Conservation (phyloP, 2,888 invertebrate genomes). For the Carterocephalus palaemon region DNA sequence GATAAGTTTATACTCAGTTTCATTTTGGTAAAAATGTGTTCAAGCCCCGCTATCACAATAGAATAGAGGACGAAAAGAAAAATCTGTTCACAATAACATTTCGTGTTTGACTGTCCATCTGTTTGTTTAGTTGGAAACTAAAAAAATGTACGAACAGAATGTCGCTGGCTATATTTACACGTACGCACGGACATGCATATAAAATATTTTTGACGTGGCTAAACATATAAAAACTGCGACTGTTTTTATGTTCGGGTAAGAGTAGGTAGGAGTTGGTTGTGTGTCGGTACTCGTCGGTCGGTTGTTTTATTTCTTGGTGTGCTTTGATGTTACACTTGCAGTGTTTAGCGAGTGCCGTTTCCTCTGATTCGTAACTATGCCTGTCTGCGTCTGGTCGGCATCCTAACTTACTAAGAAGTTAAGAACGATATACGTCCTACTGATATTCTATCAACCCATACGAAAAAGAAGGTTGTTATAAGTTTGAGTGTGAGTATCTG, state of each 20-base stretch:
- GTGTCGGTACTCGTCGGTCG: conserved; percentile 19
- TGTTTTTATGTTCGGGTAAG: conserved; percentile 28
- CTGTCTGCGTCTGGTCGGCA: no score
- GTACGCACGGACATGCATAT: conserved; percentile 34
- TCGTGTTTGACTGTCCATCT: conserved; percentile 47
- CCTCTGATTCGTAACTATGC: no score
- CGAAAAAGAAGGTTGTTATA: no score
- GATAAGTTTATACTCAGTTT: background rate
- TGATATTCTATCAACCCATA: no score
- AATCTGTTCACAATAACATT: conserved; percentile 48
- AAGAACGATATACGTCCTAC: no score
- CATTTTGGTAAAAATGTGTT: conserved; percentile 21
- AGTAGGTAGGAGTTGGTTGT: conserved; percentile 24
- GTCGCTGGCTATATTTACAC: conserved; percentile 44
- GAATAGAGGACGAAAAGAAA: conserved; percentile 43
- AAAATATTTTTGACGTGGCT: conserved; percentile 37
- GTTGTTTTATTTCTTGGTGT: conserved; percentile 21
- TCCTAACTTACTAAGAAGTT: no score
- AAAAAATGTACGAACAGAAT: conserved; percentile 49
- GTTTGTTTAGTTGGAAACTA: conserved; percentile 64
- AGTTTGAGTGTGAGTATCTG: no score
- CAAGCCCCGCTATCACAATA: conserved; percentile 33
- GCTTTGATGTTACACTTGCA: conserved; percentile 13
- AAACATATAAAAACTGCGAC: conserved; percentile 35
- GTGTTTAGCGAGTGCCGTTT: background rate